Evolutionary conservation across 2,113 vertebrate species (phyloP), one percentile per base, ranked within the genome.

Genomic region (Podiceps cristatus): DNA sequence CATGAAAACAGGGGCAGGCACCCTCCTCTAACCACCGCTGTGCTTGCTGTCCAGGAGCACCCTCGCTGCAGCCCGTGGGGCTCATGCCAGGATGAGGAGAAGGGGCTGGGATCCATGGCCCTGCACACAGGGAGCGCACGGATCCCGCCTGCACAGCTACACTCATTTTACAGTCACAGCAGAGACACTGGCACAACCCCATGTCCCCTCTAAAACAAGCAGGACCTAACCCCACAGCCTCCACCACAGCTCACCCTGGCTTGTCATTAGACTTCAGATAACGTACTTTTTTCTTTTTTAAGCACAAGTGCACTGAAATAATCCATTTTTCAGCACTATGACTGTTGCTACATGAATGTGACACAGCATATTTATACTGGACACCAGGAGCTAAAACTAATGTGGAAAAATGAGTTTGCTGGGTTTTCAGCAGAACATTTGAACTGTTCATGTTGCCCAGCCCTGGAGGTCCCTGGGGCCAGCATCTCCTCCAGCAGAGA

Each of bases 361-460:
- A 72, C 56, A 29, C 75, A 79, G 37, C 25, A 20, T 29, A 64
- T 58, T 71, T 37, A 12, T n/a, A 16, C 28, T 3, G 18, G 80
- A 47, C 74, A 59, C 64, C 31, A 67, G 73, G 71, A 82, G 69
- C n/a, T 24, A 22, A 86, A 95, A 63, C 20, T 47, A 29, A 55
- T 28, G 53, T 42, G 45, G 3, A 31, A 63, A 82, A 75, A 63
- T 18, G 25, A 75, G n/a, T 25, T 88, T 28, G 10, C 73, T 77
- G 59, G 35, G 13, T 0, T 86, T 71, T 73, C 18, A 6, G 73
- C 52, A 85, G 56, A 33, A 60, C 2, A 2, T 20, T 52, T 16
- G 7, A 35, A 37, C 56, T 56, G 16, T 4, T 55, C 0, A 0
- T 2, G 2, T 7, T 16, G 1, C 16, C 45, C 77, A 55, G 24